These are phyloP conservation scores for Lithobates pipiens DNA, from an alignment of 2,797 vertebrate species.

Conservation along the genomic window DNA sequence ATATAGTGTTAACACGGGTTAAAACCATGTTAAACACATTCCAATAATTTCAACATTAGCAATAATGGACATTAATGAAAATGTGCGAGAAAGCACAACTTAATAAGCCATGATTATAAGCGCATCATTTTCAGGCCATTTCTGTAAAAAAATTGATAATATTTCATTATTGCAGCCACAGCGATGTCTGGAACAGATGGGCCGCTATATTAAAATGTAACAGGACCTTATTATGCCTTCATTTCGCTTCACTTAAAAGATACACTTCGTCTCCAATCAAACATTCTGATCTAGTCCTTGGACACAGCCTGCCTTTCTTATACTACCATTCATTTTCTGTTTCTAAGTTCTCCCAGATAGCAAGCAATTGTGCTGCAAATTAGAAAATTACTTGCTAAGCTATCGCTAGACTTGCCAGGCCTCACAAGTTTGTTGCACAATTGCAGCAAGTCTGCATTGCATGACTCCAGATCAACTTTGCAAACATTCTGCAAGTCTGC, in stretches of 20 bases:
- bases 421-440: no score
- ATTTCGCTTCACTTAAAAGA: not conserved
- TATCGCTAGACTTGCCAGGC: no score
- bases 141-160: slow-evolving; percentile 23
- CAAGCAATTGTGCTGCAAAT: no score
- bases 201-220: slow-evolving; percentile 1
- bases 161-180: slow-evolving; percentile 28
- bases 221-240: not conserved
- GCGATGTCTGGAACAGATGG: slow-evolving; percentile 12
- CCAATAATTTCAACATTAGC: slow-evolving; percentile 9
- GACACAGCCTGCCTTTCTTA: no score
- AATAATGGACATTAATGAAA: slow-evolving; percentile 37
- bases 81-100: slow-evolving; percentile 8
- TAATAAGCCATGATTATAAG: slow-evolving; percentile 30
- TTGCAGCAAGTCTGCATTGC: no score
- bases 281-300: no score
- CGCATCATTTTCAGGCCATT: slow-evolving; percentile 22
- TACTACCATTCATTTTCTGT: no score
- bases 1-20: not conserved
- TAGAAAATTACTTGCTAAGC: no score
- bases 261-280: no score
- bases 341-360: no score
- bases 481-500: no score
- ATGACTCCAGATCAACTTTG: no score
- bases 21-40: not conserved